Evolutionary conservation across 2,888 invertebrate genomes (phyloP).

Genomic region (Parasteatoda lunata): DNA sequence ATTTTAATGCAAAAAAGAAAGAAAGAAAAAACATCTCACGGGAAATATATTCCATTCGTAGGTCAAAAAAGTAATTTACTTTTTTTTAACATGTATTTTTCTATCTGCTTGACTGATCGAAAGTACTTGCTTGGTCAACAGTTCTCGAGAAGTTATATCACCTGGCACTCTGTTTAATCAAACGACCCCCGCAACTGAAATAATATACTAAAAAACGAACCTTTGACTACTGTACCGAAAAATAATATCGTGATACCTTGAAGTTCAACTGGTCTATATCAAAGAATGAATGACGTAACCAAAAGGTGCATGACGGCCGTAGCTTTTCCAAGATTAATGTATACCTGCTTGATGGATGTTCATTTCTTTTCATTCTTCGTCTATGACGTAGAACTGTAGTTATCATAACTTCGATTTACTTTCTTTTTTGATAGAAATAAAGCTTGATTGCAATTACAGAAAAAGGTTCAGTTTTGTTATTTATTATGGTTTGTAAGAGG

Average conservation of each 20-base stretch:
- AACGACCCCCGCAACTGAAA: constrained; percentile 13
- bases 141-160: background rate
- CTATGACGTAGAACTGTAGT: background rate
- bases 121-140: background rate
- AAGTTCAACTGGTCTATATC: background rate
- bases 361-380: background rate
- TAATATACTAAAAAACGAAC: constrained; percentile 24
- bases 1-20: too few species aligned
- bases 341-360: constrained; percentile 41
- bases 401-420: background rate
- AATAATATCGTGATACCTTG: constrained; percentile 34
- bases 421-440: background rate
- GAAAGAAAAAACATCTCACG: too few species aligned
- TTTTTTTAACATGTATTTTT: too few species aligned
- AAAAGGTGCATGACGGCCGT: constrained; percentile 9
- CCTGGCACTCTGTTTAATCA: constrained; percentile 48
- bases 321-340: constrained; percentile 25
- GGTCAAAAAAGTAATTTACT: too few species aligned
- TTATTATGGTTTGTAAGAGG: background rate
- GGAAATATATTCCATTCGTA: too few species aligned
- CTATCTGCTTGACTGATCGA: too few species aligned
- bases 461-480: background rate
- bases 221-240: constrained; percentile 29
- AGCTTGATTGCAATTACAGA: background rate
- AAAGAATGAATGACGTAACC: background rate